A percentile compares a stretch with the other conserved stretches of the same genome.
phyloP scores from a whole-genome alignment of 2,113 vertebrate species.

The Sphyrna mokarran region DNA sequence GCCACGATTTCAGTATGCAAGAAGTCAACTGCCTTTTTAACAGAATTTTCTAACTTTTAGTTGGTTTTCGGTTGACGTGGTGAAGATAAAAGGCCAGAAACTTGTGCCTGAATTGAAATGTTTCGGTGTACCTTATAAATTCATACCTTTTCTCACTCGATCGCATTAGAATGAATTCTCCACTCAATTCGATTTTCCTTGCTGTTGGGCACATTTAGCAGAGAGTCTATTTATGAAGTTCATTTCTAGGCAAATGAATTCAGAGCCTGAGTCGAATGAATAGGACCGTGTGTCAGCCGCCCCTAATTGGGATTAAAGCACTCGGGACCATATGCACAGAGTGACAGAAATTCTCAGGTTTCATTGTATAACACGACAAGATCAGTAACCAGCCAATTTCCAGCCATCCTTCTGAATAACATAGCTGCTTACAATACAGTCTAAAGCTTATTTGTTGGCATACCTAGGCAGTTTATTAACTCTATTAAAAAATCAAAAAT shows the following conservation, averaged over 20 bases:
- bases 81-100: constrained; percentile 85
- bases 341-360: constrained; percentile 90
- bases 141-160: constrained; percentile 90
- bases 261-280: constrained; percentile 80
- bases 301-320: constrained; percentile 99
- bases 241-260: constrained; percentile 99
- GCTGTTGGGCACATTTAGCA: constrained; percentile 90
- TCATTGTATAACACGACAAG: constrained; percentile 61
- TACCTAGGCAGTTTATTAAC: constrained; percentile 13
- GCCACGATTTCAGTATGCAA: constrained; percentile 52
- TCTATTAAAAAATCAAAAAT: not conserved
- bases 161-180: constrained; percentile 76
- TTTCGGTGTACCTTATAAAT: constrained; percentile 97
- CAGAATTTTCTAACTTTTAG: constrained; percentile 68
- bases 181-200: constrained; percentile 95
- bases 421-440: constrained; percentile 9
- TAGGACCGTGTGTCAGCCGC: constrained; percentile 97
- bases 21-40: constrained; percentile 66
- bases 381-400: constrained; percentile 37
- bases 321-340: constrained; percentile 90
- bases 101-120: constrained; percentile 89
- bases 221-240: constrained; percentile 88
- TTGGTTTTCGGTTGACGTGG: constrained; percentile 81
- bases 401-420: constrained; percentile 36
- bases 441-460: constrained; percentile 20